A percentile compares a stretch with the other conserved stretches of the same genome.
Evolutionary conservation across 2,888 invertebrate genomes (phyloP).

Genomic region (Adineta ricciae): DNA sequence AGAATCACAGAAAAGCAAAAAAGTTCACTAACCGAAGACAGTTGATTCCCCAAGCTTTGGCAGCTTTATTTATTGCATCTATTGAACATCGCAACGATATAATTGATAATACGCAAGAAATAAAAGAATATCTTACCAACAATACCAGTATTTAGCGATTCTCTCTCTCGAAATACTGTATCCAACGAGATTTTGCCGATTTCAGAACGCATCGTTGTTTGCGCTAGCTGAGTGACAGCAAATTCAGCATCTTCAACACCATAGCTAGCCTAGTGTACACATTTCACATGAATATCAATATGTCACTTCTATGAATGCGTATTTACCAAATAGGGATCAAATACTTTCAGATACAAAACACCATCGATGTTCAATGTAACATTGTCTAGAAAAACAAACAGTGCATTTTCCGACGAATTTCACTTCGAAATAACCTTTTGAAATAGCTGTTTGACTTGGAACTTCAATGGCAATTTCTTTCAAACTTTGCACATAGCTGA

Average conservation of each 20-base stretch:
- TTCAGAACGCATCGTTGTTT: conserved; percentile 98
- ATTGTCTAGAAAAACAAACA: conserved; percentile 62
- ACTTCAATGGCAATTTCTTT: conserved; percentile 99
- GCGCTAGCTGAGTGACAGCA: conserved; percentile 93
- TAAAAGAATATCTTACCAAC: conserved; percentile 52
- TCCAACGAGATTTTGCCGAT: conserved; percentile 91
- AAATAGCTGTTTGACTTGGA: conserved; percentile 94
- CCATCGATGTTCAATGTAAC: conserved; percentile 92
- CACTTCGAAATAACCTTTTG: conserved; percentile 53
- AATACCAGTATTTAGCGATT: conserved; percentile 82
- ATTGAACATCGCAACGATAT: conserved; percentile 4
- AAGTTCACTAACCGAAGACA: conserved; percentile 57
- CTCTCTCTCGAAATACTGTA: conserved; percentile 88
- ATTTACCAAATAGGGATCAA: conserved; percentile 71
- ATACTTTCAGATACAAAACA: conserved; percentile 81
- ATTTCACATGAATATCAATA: not conserved
- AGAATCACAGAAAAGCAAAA: not conserved
- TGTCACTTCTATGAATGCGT: conserved; percentile 12
- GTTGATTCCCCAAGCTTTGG: conserved; percentile 92
- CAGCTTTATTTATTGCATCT: conserved; percentile 90
- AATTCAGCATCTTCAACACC: conserved; percentile 98
- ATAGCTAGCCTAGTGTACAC: conserved; percentile 60
- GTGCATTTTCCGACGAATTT: not conserved
- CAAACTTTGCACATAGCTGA: conserved; percentile 92
- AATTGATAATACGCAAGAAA: not conserved